phyloP scores from a whole-genome alignment of 2,797 vertebrate species.

The Rhinogobio ventralis region DNA sequence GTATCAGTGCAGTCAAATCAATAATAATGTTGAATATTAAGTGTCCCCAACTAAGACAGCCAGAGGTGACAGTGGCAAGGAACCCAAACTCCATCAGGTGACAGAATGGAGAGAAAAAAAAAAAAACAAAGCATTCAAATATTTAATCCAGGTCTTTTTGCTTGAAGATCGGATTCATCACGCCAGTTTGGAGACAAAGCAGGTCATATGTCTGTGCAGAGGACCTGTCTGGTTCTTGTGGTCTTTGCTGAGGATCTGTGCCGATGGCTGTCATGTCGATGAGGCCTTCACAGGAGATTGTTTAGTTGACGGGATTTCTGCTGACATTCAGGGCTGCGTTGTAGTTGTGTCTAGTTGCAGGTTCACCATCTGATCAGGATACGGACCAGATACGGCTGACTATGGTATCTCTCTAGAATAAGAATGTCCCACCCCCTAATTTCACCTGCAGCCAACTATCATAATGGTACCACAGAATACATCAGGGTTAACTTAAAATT shows the following conservation, averaged over 20 bases:
- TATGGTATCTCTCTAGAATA: background rate
- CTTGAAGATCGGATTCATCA: background rate
- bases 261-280: background rate
- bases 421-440: background rate
- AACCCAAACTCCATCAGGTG: background rate
- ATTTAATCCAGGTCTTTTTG: background rate
- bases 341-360: background rate
- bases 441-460: background rate
- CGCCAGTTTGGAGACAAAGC: background rate
- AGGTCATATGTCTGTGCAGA: background rate
- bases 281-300: background rate
- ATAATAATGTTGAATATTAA: no score
- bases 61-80: background rate
- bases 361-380: background rate
- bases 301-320: background rate
- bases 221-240: background rate
- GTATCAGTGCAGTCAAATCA: no score
- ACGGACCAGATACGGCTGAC: no score
- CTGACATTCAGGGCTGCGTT: background rate
- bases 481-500: slow-evolving; percentile 15
- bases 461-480: background rate
- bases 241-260: background rate
- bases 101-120: background rate
- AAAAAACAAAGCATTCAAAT: background rate
- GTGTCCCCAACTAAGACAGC: background rate